Base-by-base conservation (phyloP, 2,113 vertebrate genomes). In the Colaptes auratus region DNA sequence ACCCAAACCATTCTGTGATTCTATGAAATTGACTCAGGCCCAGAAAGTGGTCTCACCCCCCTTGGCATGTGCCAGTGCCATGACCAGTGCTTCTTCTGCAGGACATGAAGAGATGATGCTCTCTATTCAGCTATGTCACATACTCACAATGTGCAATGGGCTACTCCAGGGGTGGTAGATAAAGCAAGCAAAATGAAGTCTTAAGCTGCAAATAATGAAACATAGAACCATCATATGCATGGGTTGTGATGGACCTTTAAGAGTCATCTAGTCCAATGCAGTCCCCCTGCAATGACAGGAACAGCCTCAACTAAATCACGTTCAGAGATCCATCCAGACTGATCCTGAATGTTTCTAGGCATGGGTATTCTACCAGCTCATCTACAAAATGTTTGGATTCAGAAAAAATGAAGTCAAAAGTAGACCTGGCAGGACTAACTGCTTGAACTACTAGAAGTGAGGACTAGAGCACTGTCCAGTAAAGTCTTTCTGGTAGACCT, bases 111-210 rank as follows among this genome's bases (percentile, higher is more conserved):
- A 23, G 44, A 14, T 53, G 13, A 21, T 28, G 27, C 33, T 3
- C 12, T 7, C 42, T 14, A 10, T 9, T 27, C 33, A 10, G 28
- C 58, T 28, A 23, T 8, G 1, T 31, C 1, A 0, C 4, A 27
- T 31, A 10, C 35, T 46, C 23, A 18, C 17, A 18, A 35, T 5
- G 1, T 56, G 39, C 4, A 2, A 2, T 9, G 36, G 28, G 15
- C 4, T 78, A 3, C 28, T 19, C n/a, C 36, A 31, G 5, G 21
- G 27, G 44, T 64, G 23, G 9, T 17, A 33, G 28, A 5, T n/a
- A 7, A 61, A 48, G 52, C 56, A 86, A 23, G 25, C 15, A 69
- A 44, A 52, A 6, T 27, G 17, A 13, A 48, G 30, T 18, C 46
- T 64, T 78, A 23, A 85, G 16, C 15, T 2, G 2, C 64, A 48